Conservation (phyloP, 2,797 vertebrate genomes). For the Artibeus jamaicensis region DNA sequence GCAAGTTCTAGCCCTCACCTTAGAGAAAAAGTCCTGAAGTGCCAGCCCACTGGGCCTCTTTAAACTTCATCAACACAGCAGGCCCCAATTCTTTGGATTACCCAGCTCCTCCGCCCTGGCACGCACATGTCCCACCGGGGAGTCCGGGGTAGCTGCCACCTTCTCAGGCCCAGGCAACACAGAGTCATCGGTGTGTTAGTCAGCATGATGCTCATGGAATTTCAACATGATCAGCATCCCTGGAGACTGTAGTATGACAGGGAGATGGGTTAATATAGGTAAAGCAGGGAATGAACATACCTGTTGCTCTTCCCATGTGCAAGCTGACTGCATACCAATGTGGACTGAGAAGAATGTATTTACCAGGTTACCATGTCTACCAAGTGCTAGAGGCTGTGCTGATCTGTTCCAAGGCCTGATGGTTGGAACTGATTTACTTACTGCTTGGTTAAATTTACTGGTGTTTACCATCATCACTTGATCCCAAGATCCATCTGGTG, state of each 20-base stretch:
- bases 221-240: no score
- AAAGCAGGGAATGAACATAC: not conserved
- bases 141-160: not conserved
- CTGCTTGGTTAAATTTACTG: not conserved
- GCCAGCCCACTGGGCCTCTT: not conserved
- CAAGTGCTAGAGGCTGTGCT: not conserved
- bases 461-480: not conserved
- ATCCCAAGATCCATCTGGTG: not conserved
- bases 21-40: not conserved
- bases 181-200: not conserved
- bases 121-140: not conserved
- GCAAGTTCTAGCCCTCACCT: not conserved
- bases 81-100: not conserved
- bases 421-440: not conserved
- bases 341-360: not conserved
- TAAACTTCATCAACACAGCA: not conserved
- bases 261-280: not conserved
- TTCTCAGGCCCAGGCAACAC: no score
- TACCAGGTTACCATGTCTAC: no score
- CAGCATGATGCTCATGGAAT: not conserved
- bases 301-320: not conserved
- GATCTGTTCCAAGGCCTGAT: not conserved
- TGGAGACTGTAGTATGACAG: not conserved
- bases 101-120: not conserved
- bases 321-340: not conserved